Evolutionary conservation across 2,888 invertebrate species (phyloP).

Genomic region (Bursaphelenchus okinawaensis): DNA sequence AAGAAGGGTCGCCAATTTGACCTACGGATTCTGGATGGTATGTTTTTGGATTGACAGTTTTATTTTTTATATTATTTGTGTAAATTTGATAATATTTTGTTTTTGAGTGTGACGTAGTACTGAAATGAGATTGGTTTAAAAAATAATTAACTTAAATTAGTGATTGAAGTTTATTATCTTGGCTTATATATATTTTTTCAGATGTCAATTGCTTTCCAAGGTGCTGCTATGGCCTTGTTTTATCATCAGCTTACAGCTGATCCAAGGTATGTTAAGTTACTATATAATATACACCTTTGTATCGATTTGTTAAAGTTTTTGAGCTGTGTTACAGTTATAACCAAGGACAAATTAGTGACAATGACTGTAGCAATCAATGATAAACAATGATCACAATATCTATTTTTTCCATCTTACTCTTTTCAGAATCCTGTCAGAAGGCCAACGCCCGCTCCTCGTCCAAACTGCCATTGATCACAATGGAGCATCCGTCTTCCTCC

Average conservation of each 20-base stretch:
- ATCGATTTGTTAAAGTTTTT: too few species aligned
- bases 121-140: background rate
- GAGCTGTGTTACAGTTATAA: background rate
- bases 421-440: background rate
- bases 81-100: background rate
- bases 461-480: conserved; percentile 38
- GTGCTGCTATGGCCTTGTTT: background rate
- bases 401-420: background rate
- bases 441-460: background rate
- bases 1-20: conserved; percentile 75
- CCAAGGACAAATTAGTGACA: too few species aligned
- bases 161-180: too few species aligned
- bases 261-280: background rate
- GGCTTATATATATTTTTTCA: too few species aligned
- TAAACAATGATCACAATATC: too few species aligned
- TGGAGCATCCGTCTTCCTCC: conserved; percentile 75
- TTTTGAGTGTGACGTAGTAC: conserved; percentile 4
- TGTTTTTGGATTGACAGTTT: background rate
- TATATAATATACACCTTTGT: too few species aligned
- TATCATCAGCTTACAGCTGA: background rate
- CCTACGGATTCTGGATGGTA: conserved; percentile 73
- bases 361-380: too few species aligned
- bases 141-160: conserved; percentile 5
- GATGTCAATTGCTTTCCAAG: conserved; percentile 2
- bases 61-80: background rate